Conservation (phyloP, 1,140 invertebrate species). For the Sarcophaga bullata region DNA sequence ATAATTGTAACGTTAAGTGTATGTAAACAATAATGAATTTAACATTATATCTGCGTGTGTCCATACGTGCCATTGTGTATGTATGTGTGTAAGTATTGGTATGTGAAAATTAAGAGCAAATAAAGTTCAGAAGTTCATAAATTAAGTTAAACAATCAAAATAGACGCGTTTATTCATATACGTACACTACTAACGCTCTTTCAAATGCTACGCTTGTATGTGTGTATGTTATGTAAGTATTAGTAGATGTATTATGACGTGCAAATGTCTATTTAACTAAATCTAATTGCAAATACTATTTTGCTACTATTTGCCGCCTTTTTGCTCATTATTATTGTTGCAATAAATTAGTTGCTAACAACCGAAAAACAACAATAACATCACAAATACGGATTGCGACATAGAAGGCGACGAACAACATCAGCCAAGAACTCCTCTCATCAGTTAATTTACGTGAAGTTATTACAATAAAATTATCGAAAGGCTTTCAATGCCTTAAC, state of each 20-base stretch:
- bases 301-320: background rate
- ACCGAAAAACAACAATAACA: background rate
- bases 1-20: no score
- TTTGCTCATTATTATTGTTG: background rate
- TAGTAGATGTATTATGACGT: constrained; percentile 2
- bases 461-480: background rate
- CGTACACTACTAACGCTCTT: background rate
- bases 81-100: no score
- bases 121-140: background rate
- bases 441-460: background rate
- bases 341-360: background rate
- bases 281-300: constrained; percentile 16
- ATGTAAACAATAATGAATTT: no score
- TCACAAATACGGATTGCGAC: background rate
- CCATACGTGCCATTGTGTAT: no score
- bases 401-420: background rate
- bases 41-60: no score
- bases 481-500: no score
- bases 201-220: background rate
- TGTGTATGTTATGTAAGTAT: background rate
- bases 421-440: background rate
- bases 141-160: constrained; percentile 15
- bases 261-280: constrained; percentile 16
- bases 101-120: no score
- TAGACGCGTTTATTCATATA: background rate